phyloP scores from a whole-genome alignment of 2,113 vertebrate species.

The Hippocampus mohnikei region DNA sequence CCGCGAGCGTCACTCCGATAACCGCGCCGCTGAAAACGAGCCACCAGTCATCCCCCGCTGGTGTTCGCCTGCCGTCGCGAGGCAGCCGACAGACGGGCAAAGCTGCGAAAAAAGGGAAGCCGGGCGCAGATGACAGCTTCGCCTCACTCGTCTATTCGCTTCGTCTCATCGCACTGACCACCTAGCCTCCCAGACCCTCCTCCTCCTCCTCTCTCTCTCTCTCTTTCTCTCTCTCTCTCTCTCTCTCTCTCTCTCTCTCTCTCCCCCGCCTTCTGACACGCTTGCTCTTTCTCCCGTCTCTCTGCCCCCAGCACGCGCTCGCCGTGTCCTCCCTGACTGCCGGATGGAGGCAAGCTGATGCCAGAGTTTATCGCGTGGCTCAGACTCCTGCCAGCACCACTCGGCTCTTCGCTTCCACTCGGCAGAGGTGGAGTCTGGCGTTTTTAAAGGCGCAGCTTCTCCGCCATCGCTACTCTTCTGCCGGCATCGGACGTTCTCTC shows the following conservation, averaged over 20 bases:
- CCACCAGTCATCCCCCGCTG: constrained; percentile 55
- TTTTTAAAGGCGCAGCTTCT: constrained; percentile 72
- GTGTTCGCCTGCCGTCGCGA: constrained; percentile 34
- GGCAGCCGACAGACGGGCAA: constrained; percentile 41
- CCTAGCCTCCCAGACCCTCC: constrained; percentile 25
- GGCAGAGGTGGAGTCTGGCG: constrained; percentile 56
- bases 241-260: constrained; percentile 13
- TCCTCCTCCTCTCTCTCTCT: constrained; percentile 19
- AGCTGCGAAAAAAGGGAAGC: constrained; percentile 13
- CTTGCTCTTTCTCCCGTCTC: constrained; percentile 36
- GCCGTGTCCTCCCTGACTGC: constrained; percentile 69
- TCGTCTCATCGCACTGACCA: constrained; percentile 16
- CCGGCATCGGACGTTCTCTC: neutral
- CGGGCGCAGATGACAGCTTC: constrained; percentile 51
- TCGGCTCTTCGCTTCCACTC: constrained; percentile 59
- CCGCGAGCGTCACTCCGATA: constrained; percentile 50
- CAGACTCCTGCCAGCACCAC: constrained; percentile 71
- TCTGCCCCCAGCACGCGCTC: constrained; percentile 60
- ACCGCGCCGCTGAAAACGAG: constrained; percentile 35
- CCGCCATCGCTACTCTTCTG: constrained; percentile 11
- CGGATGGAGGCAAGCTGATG: constrained; percentile 77
- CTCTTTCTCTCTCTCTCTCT: constrained; percentile 9
- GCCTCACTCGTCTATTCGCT: constrained; percentile 43
- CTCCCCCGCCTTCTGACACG: constrained; percentile 25
- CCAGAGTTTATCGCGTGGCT: constrained; percentile 79